Evolutionary conservation across 2,888 invertebrate species (phyloP), one percentile per base, ranked within the genome.

Genomic region (Tiliacea aurago): DNA sequence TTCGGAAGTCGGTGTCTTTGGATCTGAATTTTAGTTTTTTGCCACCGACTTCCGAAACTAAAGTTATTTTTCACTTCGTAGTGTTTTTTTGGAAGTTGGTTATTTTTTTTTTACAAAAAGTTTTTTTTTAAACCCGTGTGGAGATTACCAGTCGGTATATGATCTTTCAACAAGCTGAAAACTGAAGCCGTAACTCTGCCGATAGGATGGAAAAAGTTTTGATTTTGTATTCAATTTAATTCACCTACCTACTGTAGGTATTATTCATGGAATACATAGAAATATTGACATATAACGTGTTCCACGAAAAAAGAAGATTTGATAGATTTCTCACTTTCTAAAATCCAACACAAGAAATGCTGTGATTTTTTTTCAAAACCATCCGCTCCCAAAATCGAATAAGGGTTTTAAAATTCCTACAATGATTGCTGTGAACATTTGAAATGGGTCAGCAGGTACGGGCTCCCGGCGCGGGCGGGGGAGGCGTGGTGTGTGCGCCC

Each of bases 361-460:
- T 4, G 37, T 53, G 15, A 47, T 78, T 75, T 77, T 76, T 75
- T 68, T 45, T 37, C 63, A 0, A 71, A 64, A 37, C 41, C 23
- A 51, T 47, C 51, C 23, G 51, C 47, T 55, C 49, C 72, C 71
- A 51, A 47, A 69, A 73, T 72, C 23, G 43, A 62, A 51, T 74
- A 80, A 81, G 86, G 89, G 87, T 85, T 87, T n/a, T 78, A 85
- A 90, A 28, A 90, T 89, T 90, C 88, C 87, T 68, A 85, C 78
- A 81, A 81, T 86, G 86, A 87, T 88, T 86, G 85, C 80, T 82
- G 89, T 81, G 85, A 85, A 80, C 78, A 77, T 89, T 90, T 87
- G 91, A 95, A 94, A 95, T 95, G 94, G 95, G 95, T 94, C 91
- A 94, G 94, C 95, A 95, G 96, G 95, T 95, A 95, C 84, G 66